Conservation (phyloP, 2,797 vertebrate genomes). For the Danio aesculapii region DNA sequence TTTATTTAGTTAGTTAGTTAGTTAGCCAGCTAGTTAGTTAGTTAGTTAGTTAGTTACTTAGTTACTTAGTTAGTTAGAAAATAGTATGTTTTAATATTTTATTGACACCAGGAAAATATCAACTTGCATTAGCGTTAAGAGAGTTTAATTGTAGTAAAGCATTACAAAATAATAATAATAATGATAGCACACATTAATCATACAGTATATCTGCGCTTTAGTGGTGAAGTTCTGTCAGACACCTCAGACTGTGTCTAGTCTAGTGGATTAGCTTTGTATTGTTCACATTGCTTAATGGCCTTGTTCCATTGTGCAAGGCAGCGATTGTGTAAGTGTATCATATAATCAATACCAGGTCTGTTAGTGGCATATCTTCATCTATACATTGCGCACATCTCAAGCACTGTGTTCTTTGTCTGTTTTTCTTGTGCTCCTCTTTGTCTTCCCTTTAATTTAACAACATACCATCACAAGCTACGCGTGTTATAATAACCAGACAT, state of each 20-base stretch:
- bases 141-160: neutral
- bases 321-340: constrained; percentile 78
- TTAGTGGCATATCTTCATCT: constrained; percentile 78
- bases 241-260: constrained; percentile 61
- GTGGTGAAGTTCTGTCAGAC: constrained; percentile 44
- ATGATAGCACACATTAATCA: constrained; percentile 43
- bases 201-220: constrained; percentile 27
- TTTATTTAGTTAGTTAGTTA: too few relatives aligned
- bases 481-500: constrained; percentile 41
- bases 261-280: constrained; percentile 64
- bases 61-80: too few relatives aligned
- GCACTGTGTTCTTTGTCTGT: constrained; percentile 61
- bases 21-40: too few relatives aligned
- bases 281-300: constrained; percentile 77
- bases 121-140: neutral
- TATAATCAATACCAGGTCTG: constrained; percentile 80
- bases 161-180: neutral
- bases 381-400: constrained; percentile 76
- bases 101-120: neutral
- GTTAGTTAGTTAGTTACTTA: too few relatives aligned
- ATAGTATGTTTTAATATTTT: too few relatives aligned
- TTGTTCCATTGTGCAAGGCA: constrained; percentile 67
- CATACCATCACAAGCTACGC: constrained; percentile 22
- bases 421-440: constrained; percentile 28
- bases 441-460: constrained; percentile 47